Conservation (phyloP, 2,888 invertebrate genomes). For the Venustoraphidia nigricollis region DNA sequence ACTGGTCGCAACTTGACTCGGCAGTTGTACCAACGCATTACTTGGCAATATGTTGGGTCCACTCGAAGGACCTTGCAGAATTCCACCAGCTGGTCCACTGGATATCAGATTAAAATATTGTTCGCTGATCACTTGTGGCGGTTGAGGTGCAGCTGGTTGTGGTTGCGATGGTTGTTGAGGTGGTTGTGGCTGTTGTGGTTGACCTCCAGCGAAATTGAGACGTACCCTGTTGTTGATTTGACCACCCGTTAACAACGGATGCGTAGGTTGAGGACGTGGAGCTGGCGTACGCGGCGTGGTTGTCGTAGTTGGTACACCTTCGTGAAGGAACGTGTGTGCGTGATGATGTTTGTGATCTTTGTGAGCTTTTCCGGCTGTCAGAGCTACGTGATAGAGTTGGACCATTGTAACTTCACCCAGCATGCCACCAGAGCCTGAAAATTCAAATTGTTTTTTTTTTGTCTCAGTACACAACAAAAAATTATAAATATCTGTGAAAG, state of each 20-base stretch:
- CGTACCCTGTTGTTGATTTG: slow-evolving; percentile 43
- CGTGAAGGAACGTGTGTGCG: slow-evolving; percentile 63
- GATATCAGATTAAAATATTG: slow-evolving; percentile 8
- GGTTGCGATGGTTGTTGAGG: slow-evolving; percentile 17
- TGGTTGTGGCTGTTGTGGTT: slow-evolving; percentile 19
- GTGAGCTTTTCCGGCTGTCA: slow-evolving; percentile 76
- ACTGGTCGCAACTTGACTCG: no score
- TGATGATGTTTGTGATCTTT: slow-evolving; percentile 79
- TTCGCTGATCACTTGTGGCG: slow-evolving; percentile 21
- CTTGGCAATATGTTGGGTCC: no score
- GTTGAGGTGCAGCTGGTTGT: slow-evolving; percentile 31
- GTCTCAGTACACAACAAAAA: no score
- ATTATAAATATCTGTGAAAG: no score
- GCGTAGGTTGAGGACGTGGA: slow-evolving; percentile 33
- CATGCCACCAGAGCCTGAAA: slow-evolving; percentile 45
- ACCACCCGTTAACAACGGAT: slow-evolving; percentile 41
- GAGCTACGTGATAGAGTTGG: slow-evolving; percentile 63
- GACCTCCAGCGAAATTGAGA: slow-evolving; percentile 32
- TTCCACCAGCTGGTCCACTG: no score
- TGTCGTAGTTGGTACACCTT: slow-evolving; percentile 45
- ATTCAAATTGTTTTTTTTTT: background rate
- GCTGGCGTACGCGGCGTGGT: slow-evolving; percentile 40
- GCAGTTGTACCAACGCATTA: no score
- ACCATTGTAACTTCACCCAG: slow-evolving; percentile 66
- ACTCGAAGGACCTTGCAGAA: no score